These are phyloP conservation scores for Apotomis turbidana DNA, from an alignment of 2,888 invertebrate species.

Conservation along the genomic window DNA sequence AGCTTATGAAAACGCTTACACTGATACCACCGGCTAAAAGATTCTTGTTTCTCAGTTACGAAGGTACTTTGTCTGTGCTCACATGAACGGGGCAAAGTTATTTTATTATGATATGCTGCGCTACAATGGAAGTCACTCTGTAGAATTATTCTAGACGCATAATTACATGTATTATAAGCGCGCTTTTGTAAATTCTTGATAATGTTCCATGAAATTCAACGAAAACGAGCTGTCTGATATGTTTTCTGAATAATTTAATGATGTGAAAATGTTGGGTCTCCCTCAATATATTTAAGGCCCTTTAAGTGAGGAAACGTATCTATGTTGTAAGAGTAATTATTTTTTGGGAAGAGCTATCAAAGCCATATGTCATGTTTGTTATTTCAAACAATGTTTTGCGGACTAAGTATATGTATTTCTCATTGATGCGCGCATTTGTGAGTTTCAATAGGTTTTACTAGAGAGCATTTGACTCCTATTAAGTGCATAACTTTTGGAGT, in stretches of 20 bases:
- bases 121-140: conserved; percentile 49
- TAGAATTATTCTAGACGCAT: conserved; percentile 50
- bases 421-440: too few species aligned
- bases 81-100: conserved; percentile 26
- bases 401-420: too few species aligned
- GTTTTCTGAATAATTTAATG: neutral
- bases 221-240: conserved; percentile 1
- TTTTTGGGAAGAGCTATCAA: too few species aligned
- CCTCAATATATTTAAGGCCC: too few species aligned
- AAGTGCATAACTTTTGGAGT: too few species aligned
- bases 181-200: conserved; percentile 3
- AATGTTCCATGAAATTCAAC: neutral
- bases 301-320: too few species aligned
- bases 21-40: neutral
- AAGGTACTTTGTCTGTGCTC: conserved; percentile 23
- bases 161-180: conserved; percentile 14
- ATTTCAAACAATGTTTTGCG: too few species aligned
- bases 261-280: neutral
- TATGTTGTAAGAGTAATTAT: too few species aligned
- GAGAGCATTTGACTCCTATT: too few species aligned
- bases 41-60: conserved; percentile 33
- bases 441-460: too few species aligned
- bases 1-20: conserved; percentile 20
- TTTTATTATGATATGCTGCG: conserved; percentile 24
- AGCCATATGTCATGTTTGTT: too few species aligned